Evolutionary conservation across 2,888 invertebrate genomes (phyloP).

Genomic region (Lepeophtheirus nordmannii): DNA sequence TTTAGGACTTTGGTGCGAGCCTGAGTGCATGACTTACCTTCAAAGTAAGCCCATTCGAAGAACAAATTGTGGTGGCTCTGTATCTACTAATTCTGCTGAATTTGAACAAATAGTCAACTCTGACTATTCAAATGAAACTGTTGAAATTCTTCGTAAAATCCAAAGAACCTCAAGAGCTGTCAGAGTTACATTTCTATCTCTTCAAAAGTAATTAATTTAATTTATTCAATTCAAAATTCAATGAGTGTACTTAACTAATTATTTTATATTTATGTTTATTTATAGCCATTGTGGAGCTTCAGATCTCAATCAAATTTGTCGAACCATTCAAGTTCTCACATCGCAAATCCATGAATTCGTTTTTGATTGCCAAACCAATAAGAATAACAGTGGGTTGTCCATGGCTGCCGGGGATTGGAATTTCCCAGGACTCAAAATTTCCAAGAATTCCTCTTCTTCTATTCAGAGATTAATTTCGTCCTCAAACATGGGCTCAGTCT

Average conservation of each 20-base stretch:
- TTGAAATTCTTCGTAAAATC: constrained; percentile 9
- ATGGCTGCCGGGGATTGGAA: constrained; percentile 9
- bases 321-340: constrained; percentile 5
- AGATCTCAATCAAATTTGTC: constrained; percentile 11
- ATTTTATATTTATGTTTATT: background rate
- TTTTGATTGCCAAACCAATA: constrained; percentile 16
- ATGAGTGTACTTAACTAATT: background rate
- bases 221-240: background rate
- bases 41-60: constrained; percentile 24
- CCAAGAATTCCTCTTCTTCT: background rate
- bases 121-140: constrained; percentile 1
- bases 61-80: background rate
- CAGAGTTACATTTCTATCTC: constrained; percentile 11
- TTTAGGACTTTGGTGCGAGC: constrained; percentile 17
- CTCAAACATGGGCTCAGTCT: background rate
- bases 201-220: background rate
- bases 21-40: constrained; percentile 25
- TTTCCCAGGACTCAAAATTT: constrained; percentile 15
- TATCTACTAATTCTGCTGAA: constrained; percentile 1
- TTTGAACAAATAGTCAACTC: constrained; percentile 1
- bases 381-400: background rate
- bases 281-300: constrained; percentile 11
- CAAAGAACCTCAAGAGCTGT: constrained; percentile 8
- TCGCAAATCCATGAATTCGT: constrained; percentile 19
- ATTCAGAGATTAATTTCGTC: background rate